Evolutionary conservation across 2,888 invertebrate species (phyloP).

Genomic region (Podabrus alpinus): DNA sequence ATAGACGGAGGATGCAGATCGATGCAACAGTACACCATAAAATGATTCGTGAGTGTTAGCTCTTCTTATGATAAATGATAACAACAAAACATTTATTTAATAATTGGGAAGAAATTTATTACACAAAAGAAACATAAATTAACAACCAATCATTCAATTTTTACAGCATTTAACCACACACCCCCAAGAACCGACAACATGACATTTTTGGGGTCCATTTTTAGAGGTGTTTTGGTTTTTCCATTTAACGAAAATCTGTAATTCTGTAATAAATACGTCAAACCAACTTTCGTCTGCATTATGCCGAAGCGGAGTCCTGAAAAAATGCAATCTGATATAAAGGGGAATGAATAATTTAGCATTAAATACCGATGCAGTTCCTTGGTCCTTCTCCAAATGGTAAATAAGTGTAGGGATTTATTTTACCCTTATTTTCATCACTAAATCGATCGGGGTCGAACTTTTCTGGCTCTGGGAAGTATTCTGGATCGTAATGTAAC

Average conservation of each 20-base stretch:
- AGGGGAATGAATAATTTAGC: too few species aligned
- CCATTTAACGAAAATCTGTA: slow-evolving; percentile 26
- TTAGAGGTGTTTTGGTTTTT: slow-evolving; percentile 34
- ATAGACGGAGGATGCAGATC: too few species aligned
- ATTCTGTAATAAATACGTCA: slow-evolving; percentile 28
- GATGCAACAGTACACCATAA: too few species aligned
- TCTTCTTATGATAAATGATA: too few species aligned
- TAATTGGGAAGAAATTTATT: too few species aligned
- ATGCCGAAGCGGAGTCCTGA: slow-evolving; percentile 35
- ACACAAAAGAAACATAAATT: too few species aligned
- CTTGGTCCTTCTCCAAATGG: slow-evolving; percentile 64
- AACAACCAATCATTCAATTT: too few species aligned
- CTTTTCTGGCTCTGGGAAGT: slow-evolving; percentile 17
- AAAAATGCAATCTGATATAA: background rate
- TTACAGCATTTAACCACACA: slow-evolving; percentile 25
- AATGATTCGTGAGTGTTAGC: too few species aligned
- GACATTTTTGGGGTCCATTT: slow-evolving; percentile 24
- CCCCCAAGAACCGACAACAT: slow-evolving; percentile 26
- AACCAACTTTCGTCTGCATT: slow-evolving; percentile 35
- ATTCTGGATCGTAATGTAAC: slow-evolving; percentile 13
- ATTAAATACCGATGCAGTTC: slow-evolving; percentile 59
- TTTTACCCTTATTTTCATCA: slow-evolving; percentile 53
- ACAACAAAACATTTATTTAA: too few species aligned
- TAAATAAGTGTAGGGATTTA: slow-evolving; percentile 61
- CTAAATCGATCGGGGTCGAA: slow-evolving; percentile 22